phyloP scores from a whole-genome alignment of 2,797 vertebrate species.

The Bradypodion pumilum region DNA sequence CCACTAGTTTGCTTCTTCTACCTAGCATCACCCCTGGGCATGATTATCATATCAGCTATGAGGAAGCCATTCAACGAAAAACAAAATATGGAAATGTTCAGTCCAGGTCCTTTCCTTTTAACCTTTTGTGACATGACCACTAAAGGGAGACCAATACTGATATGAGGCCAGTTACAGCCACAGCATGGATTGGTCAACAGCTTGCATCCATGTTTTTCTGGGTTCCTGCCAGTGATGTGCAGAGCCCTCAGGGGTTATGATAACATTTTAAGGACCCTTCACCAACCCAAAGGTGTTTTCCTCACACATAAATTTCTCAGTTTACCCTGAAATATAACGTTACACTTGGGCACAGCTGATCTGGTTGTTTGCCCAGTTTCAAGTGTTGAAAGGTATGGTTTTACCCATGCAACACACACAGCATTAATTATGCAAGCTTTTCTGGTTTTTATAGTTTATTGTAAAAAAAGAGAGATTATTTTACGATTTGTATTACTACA shows the following conservation, averaged over 20 bases:
- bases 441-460: slow-evolving; percentile 70
- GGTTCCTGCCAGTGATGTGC: neutral
- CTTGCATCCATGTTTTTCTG: neutral
- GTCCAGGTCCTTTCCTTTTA: neutral
- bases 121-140: neutral
- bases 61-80: no score
- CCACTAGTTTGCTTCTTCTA: no score
- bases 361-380: neutral
- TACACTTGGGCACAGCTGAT: neutral
- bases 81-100: neutral
- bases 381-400: slow-evolving; percentile 31
- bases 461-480: slow-evolving; percentile 69
- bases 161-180: neutral
- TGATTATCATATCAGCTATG: neutral
- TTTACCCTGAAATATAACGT: neutral
- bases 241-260: neutral
- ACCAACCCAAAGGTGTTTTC: neutral
- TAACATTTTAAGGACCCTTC: neutral
- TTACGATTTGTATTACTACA: slow-evolving; percentile 74
- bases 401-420: slow-evolving; percentile 28
- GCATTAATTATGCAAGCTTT: slow-evolving; percentile 67
- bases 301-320: neutral
- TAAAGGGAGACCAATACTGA: neutral
- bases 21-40: no score
- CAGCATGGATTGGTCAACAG: neutral